Evolutionary conservation across 2,888 invertebrate genomes (phyloP).

Genomic region (Nephrotoma flavescens): DNA sequence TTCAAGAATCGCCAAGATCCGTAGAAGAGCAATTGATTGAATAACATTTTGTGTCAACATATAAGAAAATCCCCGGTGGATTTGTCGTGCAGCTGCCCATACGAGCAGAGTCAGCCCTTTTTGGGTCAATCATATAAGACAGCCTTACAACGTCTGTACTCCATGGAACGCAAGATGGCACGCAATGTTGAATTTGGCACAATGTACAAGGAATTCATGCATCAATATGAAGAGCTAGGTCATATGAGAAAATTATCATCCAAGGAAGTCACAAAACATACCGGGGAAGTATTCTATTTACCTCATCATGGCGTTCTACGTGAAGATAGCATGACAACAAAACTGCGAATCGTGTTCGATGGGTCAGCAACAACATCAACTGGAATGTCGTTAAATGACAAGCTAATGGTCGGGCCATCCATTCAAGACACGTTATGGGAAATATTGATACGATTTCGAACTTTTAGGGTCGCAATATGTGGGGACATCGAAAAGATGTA

Average conservation of each 20-base stretch:
- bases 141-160: not conserved
- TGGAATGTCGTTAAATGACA: slow-evolving; percentile 13
- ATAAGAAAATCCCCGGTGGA: no score
- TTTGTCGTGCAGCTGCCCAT: not conserved
- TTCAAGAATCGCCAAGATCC: not conserved
- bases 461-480: slow-evolving; percentile 13
- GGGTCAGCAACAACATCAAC: not conserved
- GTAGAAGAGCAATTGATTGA: not conserved
- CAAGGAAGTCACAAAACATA: slow-evolving; percentile 4
- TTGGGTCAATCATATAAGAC: not conserved
- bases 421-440: no score
- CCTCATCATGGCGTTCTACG: not conserved
- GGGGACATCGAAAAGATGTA: slow-evolving; percentile 21
- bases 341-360: no score
- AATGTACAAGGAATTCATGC: slow-evolving; percentile 11
- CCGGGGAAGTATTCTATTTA: not conserved
- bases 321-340: no score
- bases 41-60: not conserved
- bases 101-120: not conserved
- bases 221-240: slow-evolving; percentile 11
- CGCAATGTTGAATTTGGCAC: no score
- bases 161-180: slow-evolving; percentile 1
- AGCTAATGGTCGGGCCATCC: slow-evolving; percentile 9
- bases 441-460: slow-evolving; percentile 7
- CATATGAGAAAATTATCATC: slow-evolving; percentile 13